A percentile compares a stretch with the other conserved stretches of the same genome.
These are phyloP conservation scores for Phataginus tricuspis DNA, from an alignment of 2,797 vertebrate species.

Conservation along the genomic window DNA sequence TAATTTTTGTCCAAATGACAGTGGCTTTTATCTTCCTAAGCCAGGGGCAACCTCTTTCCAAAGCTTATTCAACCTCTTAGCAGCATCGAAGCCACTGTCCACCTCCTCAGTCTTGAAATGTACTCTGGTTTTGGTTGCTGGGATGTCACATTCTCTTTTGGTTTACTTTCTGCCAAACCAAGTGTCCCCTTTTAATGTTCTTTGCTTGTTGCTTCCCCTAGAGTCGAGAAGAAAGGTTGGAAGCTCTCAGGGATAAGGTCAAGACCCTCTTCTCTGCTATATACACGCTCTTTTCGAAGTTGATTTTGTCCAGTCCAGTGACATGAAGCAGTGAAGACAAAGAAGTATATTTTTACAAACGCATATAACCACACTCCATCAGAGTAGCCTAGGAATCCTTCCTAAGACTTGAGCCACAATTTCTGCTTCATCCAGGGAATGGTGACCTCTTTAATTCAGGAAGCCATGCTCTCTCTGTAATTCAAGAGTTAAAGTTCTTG, in stretches of 20 bases:
- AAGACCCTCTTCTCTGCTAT: neutral
- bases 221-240: neutral
- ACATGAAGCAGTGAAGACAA: neutral
- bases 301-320: neutral
- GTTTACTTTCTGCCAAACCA: neutral
- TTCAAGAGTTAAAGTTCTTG: neutral
- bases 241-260: neutral
- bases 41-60: neutral
- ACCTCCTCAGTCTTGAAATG: neutral
- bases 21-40: neutral
- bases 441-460: neutral
- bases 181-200: neutral
- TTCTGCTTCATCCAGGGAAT: neutral
- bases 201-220: neutral
- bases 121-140: neutral
- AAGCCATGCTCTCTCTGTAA: neutral
- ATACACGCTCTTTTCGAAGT: neutral
- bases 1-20: neutral
- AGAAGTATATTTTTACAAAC: neutral
- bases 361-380: rapidly evolving
- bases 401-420: neutral
- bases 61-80: neutral
- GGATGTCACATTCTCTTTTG: neutral
- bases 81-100: neutral
- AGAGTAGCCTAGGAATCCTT: neutral